phyloP scores from a whole-genome alignment of 2,113 vertebrate species.

The Microtus ochrogaster region DNA sequence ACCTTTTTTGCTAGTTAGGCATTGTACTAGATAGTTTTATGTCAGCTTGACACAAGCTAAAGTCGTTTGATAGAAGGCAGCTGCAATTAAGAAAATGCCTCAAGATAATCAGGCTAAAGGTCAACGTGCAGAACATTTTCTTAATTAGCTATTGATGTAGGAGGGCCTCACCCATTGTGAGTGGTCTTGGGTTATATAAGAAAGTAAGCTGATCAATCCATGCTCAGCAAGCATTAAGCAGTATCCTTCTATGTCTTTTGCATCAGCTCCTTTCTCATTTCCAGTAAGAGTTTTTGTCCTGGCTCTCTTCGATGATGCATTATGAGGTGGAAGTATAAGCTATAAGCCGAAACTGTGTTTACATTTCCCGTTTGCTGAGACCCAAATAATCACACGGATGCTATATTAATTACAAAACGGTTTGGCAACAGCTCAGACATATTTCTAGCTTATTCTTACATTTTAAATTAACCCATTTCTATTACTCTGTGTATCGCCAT shows the following conservation, averaged over 20 bases:
- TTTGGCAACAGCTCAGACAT: too few species aligned
- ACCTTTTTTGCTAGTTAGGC: background rate
- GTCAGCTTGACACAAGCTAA: background rate
- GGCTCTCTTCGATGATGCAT: background rate
- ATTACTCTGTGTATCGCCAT: too few species aligned
- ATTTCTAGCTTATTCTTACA: too few species aligned
- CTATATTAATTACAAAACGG: too few species aligned
- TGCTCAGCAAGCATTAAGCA: background rate
- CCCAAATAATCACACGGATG: too few species aligned
- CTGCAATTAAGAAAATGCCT: background rate
- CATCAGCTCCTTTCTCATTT: background rate
- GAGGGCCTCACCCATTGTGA: rapidly evolving
- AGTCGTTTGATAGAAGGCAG: background rate
- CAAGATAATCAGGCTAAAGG: background rate
- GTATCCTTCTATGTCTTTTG: background rate
- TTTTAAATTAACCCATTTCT: too few species aligned
- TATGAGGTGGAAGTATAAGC: background rate
- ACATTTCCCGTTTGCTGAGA: too few species aligned
- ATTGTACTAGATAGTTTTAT: background rate
- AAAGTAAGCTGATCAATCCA: background rate
- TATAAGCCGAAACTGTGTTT: too few species aligned
- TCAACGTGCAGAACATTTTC: background rate
- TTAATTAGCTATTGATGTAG: background rate
- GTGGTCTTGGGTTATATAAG: background rate
- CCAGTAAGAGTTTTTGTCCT: too few species aligned